phyloP scores from a whole-genome alignment of 2,113 vertebrate species.

The Passer domesticus region DNA sequence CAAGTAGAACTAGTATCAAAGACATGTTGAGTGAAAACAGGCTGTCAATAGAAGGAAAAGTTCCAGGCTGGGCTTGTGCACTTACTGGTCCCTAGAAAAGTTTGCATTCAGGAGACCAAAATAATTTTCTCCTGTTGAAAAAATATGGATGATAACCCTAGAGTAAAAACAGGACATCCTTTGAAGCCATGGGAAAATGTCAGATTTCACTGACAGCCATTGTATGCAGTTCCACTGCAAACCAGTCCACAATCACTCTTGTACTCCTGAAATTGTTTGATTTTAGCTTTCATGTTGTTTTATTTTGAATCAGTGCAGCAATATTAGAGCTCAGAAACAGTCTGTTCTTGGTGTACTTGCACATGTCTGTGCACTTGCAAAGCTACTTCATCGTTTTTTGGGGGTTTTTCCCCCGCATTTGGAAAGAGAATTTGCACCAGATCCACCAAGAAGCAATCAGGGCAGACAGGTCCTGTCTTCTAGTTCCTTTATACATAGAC shows the following conservation, averaged over 20 bases:
- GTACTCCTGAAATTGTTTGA: background rate
- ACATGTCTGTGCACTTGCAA: background rate
- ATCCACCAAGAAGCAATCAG: background rate
- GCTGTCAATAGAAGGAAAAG: background rate
- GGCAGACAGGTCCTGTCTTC: background rate
- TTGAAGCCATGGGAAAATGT: background rate
- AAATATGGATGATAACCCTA: background rate
- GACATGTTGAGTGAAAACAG: background rate
- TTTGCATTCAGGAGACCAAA: background rate
- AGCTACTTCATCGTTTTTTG: background rate
- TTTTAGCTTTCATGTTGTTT: background rate
- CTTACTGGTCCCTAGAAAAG: background rate
- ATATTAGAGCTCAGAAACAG: background rate
- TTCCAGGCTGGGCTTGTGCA: background rate
- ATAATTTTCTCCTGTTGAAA: background rate
- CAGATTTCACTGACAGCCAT: background rate
- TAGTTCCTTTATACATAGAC: background rate
- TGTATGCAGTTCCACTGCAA: background rate
- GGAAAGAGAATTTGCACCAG: background rate
- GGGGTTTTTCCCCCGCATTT: background rate
- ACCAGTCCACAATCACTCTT: accelerated
- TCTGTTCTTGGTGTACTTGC: background rate
- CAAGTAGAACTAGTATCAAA: conserved; percentile 23
- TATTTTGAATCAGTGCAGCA: background rate
- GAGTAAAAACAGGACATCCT: background rate